phyloP scores from a whole-genome alignment of 2,888 invertebrate species.

The Melanchra persicariae region DNA sequence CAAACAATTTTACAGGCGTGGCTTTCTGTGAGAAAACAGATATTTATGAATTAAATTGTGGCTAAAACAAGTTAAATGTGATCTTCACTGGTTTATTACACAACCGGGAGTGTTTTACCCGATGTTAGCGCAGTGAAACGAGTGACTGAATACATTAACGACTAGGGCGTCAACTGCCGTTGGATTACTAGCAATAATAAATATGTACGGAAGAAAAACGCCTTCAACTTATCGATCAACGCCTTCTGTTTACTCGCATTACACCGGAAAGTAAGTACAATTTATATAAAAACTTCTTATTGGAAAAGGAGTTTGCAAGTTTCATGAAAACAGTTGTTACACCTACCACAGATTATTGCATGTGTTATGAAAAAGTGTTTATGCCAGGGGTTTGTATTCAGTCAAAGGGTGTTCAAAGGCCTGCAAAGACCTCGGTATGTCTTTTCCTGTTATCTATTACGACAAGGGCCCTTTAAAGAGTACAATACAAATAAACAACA shows the following conservation, averaged over 20 bases:
- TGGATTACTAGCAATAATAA: conserved; percentile 59
- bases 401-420: no score
- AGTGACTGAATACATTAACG: conserved; percentile 44
- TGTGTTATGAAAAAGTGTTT: conserved; percentile 5
- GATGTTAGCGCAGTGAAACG: conserved; percentile 33
- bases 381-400: conserved; percentile 3
- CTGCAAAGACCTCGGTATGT: background rate
- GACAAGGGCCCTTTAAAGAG: no score
- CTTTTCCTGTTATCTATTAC: no score
- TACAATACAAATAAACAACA: background rate
- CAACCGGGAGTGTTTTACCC: conserved; percentile 30
- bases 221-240: conserved; percentile 95
- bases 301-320: conserved; percentile 18
- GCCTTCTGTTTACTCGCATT: conserved; percentile 97
- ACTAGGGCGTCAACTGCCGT: conserved; percentile 69
- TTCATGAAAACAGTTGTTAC: background rate
- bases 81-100: conserved; percentile 12
- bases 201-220: conserved; percentile 94
- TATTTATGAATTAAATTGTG: conserved; percentile 67
- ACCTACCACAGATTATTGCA: conserved; percentile 12
- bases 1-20: conserved; percentile 77
- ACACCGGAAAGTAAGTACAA: conserved; percentile 92
- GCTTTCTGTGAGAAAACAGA: conserved; percentile 63
- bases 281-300: conserved; percentile 30
- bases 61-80: conserved; percentile 32